Evolutionary conservation across 2,797 vertebrate genomes (phyloP).

Genomic region (Parauchenoglanis ngamensis): DNA sequence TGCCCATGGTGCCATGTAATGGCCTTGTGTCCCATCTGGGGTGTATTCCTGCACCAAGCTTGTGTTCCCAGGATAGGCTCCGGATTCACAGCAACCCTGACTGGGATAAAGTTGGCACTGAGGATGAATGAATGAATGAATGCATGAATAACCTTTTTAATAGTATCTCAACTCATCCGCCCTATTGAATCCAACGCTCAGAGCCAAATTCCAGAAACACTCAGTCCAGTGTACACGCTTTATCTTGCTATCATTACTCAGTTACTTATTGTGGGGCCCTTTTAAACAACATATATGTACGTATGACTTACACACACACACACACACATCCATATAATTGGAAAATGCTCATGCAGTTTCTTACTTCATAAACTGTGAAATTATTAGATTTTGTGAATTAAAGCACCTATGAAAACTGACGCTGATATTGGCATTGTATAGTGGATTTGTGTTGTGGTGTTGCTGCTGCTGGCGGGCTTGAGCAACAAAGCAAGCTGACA

Average conservation of each 20-base stretch:
- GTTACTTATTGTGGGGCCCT: not conserved
- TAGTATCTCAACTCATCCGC: not conserved
- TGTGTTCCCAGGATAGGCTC: not conserved
- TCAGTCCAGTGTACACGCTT: not conserved
- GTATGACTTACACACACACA: not conserved
- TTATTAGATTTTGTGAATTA: not conserved
- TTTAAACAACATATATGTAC: not conserved
- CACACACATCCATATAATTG: not conserved
- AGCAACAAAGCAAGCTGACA: constrained; percentile 61
- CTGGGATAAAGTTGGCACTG: not conserved
- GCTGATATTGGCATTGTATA: constrained; percentile 22
- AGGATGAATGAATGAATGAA: not conserved
- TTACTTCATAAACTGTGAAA: not conserved
- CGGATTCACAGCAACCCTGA: not conserved
- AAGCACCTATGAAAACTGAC: not conserved
- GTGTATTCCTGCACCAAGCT: not conserved
- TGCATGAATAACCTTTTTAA: not conserved
- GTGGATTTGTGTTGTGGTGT: constrained; percentile 40
- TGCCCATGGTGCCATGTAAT: not conserved
- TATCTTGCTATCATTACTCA: not conserved
- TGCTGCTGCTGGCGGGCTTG: constrained; percentile 44
- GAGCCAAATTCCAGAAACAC: not conserved
- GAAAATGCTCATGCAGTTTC: not conserved
- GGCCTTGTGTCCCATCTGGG: not conserved
- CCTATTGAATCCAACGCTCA: not conserved